Percentiles rank a stretch among this genome's conserved stretches.
These are phyloP conservation scores for Agrilus cyanescens DNA, from an alignment of 2,888 invertebrate species.

Conservation along the genomic window DNA sequence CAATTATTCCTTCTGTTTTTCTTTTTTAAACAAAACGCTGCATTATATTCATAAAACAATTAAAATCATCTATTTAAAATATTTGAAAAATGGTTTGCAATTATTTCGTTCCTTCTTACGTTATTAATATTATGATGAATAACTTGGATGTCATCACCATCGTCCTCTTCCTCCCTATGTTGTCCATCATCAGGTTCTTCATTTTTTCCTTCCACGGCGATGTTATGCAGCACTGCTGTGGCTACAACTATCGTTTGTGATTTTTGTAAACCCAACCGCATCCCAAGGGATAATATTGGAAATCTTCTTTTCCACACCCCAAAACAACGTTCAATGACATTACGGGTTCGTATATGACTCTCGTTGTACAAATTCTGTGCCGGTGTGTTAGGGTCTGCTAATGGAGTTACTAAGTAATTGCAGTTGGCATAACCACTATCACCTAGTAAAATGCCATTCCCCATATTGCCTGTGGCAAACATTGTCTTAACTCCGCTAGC, in stretches of 20 bases:
- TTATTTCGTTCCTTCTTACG: no score
- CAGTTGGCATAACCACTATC: conserved; percentile 17
- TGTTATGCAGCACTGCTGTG: conserved; percentile 7
- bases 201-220: conserved; percentile 2
- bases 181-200: background rate
- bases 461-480: no score
- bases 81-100: no score
- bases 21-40: no score
- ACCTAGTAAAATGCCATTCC: conserved; percentile 6
- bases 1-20: no score
- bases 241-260: conserved; percentile 4
- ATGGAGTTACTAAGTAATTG: conserved; percentile 9
- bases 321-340: conserved; percentile 12
- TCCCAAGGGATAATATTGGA: conserved; percentile 17
- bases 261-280: conserved; percentile 11
- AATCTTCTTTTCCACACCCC: conserved; percentile 15
- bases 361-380: conserved; percentile 8
- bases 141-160: no score
- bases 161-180: no score
- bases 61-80: no score
- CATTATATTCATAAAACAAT: no score
- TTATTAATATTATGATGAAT: no score
- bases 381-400: conserved; percentile 3
- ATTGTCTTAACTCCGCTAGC: no score
- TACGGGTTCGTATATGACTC: conserved; percentile 7